phyloP scores from a whole-genome alignment of 2,888 invertebrate genomes.

The Drosophila eohydei region DNA sequence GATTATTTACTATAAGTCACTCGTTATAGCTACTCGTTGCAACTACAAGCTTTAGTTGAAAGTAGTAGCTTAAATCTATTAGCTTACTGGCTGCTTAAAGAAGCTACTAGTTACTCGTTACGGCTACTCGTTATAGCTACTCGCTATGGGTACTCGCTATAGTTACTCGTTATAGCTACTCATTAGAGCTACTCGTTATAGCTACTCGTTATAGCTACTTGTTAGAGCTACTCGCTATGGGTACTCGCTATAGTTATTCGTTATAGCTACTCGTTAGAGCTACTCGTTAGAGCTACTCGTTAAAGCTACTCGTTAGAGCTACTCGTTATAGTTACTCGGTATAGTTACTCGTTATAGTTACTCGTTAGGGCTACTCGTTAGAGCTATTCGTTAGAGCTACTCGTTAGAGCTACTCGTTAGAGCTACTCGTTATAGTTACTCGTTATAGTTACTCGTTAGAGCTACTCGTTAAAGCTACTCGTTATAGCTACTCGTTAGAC shows the following conservation, averaged over 20 bases:
- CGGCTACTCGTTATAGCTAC: not conserved
- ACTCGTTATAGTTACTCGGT: not conserved
- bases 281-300: not conserved
- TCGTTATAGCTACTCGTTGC: not conserved
- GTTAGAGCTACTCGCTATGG: not conserved
- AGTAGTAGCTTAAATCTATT: too few species aligned
- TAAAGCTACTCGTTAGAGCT: not conserved
- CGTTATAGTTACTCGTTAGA: not conserved
- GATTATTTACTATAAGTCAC: not conserved
- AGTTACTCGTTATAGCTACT: not conserved
- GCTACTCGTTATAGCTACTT: not conserved
- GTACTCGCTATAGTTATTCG: not conserved
- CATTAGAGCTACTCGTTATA: not conserved
- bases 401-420: not conserved
- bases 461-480: not conserved
- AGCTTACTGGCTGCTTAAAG: too few species aligned
- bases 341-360: not conserved
- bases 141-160: not conserved
- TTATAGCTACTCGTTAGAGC: not conserved
- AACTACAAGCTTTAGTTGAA: too few species aligned
- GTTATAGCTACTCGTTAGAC: not conserved
- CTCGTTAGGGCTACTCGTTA: not conserved
- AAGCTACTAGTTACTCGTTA: not conserved
- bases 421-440: not conserved
- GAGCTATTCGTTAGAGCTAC: not conserved